phyloP scores from a whole-genome alignment of 1,140 invertebrate species.

The Heterodera schachtii region DNA sequence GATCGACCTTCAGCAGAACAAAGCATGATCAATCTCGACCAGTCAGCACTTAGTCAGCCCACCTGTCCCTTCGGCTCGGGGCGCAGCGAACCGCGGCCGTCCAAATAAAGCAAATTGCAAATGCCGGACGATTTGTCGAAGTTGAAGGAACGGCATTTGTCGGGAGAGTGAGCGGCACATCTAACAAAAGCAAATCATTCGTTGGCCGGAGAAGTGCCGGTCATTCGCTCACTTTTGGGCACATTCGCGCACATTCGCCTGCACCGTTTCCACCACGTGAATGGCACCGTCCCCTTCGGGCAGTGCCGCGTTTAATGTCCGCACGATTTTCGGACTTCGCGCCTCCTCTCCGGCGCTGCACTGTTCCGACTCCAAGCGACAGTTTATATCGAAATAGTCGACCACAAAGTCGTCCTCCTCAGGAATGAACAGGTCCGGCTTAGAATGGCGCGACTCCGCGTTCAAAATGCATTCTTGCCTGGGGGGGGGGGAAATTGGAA shows the following conservation, averaged over 20 bases:
- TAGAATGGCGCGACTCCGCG: constrained; percentile 60
- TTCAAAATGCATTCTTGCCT: constrained; percentile 64
- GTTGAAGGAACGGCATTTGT: constrained; percentile 65
- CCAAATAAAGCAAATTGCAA: constrained; percentile 63
- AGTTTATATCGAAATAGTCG: constrained; percentile 65
- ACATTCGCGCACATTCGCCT: constrained; percentile 15
- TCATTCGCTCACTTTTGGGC: constrained; percentile 19
- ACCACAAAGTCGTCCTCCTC: constrained; percentile 65
- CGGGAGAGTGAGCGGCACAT: constrained; percentile 56
- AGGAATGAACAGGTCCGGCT: constrained; percentile 65
- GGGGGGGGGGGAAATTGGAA: neutral
- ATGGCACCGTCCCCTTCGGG: constrained; percentile 61
- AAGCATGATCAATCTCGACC: too few species aligned
- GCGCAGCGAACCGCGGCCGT: constrained; percentile 59
- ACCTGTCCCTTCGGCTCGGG: constrained; percentile 55
- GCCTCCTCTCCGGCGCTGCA: constrained; percentile 49
- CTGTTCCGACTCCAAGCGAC: constrained; percentile 57
- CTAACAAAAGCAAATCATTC: constrained; percentile 10
- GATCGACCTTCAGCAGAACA: constrained; percentile 38
- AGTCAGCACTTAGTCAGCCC: too few species aligned
- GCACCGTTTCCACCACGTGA: constrained; percentile 57
- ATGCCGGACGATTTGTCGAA: constrained; percentile 56
- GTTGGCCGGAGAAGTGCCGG: neutral
- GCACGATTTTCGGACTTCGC: constrained; percentile 44
- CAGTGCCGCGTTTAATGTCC: constrained; percentile 60